Percentiles rank a stretch among this genome's conserved stretches.
These are phyloP conservation scores for Heterodera schachtii DNA, from an alignment of 1,140 invertebrate genomes.

Conservation along the genomic window DNA sequence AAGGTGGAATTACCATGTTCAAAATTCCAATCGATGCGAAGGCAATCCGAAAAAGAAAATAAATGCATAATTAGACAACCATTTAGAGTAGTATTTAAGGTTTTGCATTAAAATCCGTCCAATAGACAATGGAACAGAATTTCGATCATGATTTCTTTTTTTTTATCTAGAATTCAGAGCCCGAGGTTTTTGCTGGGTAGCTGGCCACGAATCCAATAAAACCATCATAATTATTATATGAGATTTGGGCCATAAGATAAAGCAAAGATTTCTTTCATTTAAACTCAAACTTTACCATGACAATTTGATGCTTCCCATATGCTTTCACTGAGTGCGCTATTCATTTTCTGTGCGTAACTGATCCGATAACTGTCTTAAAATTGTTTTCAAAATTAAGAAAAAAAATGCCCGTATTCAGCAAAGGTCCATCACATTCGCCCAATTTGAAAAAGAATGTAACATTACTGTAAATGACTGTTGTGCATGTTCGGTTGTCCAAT, in stretches of 20 bases:
- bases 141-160: no score
- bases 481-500: constrained; percentile 20
- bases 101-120: no score
- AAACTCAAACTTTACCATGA: constrained; percentile 39
- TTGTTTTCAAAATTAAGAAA: neutral
- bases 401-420: neutral
- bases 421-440: no score
- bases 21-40: constrained; percentile 53
- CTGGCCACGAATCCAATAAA: no score
- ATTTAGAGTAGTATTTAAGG: no score
- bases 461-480: constrained; percentile 28
- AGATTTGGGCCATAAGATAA: no score
- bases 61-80: neutral
- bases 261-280: neutral
- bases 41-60: constrained; percentile 46
- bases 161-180: no score
- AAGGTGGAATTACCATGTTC: constrained; percentile 34
- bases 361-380: constrained; percentile 26
- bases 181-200: no score
- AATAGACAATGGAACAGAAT: neutral
- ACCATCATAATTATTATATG: neutral
- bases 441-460: no score
- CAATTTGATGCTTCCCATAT: constrained; percentile 58
- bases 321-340: constrained; percentile 32
- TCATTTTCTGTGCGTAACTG: constrained; percentile 10